These are phyloP conservation scores for Hestina assimilis DNA, from an alignment of 1,140 invertebrate species.

Conservation along the genomic window DNA sequence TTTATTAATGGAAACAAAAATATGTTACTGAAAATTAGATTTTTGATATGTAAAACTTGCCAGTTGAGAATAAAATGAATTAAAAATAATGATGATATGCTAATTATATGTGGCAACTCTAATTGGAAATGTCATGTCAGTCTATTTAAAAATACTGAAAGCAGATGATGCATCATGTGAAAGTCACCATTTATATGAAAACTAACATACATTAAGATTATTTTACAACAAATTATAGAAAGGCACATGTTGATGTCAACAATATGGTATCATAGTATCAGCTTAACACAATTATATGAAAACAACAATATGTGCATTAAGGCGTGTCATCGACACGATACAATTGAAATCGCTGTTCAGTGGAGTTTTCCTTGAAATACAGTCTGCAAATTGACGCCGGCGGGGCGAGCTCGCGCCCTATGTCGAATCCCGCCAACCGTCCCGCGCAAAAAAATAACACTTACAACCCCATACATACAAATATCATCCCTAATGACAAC, in stretches of 20 bases:
- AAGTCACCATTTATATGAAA: constrained; percentile 49
- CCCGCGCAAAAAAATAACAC: constrained; percentile 74
- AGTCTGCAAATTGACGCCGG: constrained; percentile 52
- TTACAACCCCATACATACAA: constrained; percentile 36
- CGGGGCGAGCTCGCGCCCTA: constrained; percentile 49
- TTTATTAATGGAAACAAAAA: no score
- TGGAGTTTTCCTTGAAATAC: constrained; percentile 72
- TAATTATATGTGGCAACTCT: constrained; percentile 43
- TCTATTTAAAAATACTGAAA: constrained; percentile 27
- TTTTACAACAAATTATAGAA: constrained; percentile 25
- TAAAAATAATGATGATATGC: constrained; percentile 6
- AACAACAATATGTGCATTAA: constrained; percentile 37
- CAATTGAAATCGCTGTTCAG: constrained; percentile 32
- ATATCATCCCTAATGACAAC: constrained; percentile 53
- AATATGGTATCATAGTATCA: constrained; percentile 12
- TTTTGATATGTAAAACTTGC: constrained; percentile 16
- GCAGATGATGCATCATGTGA: constrained; percentile 38
- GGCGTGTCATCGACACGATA: constrained; percentile 33
- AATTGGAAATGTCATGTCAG: constrained; percentile 44
- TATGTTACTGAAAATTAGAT: no score
- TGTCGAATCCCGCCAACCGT: constrained; percentile 63
- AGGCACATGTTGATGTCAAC: constrained; percentile 11
- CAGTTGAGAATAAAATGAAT: constrained; percentile 11
- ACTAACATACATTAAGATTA: constrained; percentile 37
- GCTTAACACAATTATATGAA: constrained; percentile 21